A percentile compares a stretch with the other conserved stretches of the same genome.
These are phyloP conservation scores for Cydia fagiglandana DNA, from an alignment of 1,140 invertebrate genomes.

Conservation along the genomic window DNA sequence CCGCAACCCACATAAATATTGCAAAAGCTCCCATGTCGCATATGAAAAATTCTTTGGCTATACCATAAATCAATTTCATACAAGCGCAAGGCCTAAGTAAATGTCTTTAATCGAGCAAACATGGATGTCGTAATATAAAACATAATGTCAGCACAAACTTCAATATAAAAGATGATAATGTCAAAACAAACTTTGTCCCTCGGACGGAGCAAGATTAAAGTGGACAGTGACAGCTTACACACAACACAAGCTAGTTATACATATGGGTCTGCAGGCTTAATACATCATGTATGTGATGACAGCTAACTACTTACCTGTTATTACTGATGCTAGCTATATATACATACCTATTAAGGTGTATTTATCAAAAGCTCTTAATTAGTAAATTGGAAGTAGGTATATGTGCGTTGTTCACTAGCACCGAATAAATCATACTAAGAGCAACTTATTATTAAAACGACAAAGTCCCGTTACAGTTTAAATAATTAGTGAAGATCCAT, in stretches of 20 bases:
- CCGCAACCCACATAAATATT: conserved; percentile 27
- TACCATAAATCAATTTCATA: conserved; percentile 63
- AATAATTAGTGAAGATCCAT: no score
- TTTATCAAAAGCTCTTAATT: not conserved
- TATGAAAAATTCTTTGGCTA: conserved; percentile 29
- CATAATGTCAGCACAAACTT: conserved; percentile 48
- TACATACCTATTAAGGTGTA: not conserved
- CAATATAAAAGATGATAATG: conserved; percentile 54
- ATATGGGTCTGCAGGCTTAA: not conserved
- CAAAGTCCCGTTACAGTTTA: not conserved
- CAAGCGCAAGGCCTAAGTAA: conserved; percentile 55
- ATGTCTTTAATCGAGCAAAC: conserved; percentile 63
- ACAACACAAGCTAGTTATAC: conserved; percentile 11
- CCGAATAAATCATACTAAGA: no score
- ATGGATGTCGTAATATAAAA: conserved; percentile 51
- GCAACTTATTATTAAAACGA: not conserved
- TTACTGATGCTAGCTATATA: not conserved
- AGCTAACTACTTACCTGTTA: not conserved
- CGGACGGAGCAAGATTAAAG: conserved; percentile 42
- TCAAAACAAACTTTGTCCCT: conserved; percentile 44
- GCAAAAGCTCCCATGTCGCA: not conserved
- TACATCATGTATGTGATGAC: not conserved
- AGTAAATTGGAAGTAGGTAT: not conserved
- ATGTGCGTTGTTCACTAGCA: not conserved
- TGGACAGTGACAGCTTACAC: conserved; percentile 41